Base-by-base conservation (phyloP, 1,140 invertebrate species). In the Dendroctonus valens region DNA sequence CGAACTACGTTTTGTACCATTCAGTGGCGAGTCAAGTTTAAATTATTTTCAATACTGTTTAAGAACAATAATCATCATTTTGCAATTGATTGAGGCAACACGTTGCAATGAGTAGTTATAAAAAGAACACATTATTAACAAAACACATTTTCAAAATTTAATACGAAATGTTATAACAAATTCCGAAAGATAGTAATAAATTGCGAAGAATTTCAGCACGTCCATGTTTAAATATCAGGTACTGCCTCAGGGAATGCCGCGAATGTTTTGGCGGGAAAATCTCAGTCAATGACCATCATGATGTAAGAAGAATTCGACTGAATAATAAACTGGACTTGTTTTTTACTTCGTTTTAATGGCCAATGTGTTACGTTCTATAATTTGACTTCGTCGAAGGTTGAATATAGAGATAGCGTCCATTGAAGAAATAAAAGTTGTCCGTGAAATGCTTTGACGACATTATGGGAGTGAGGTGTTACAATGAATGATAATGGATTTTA, bases 241-340 rank as follows among this genome's bases (percentile, higher is more conserved):
- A 67, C 58, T 44, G 65, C 65, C 65, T 67, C 15, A 67, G 65
- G 65, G 50, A 67, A 67, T 67, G 65, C 58, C 51, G 57, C 41
- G 46, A 37, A 50, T 65, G 50, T 67, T 67, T 67, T 67, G 65
- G 65, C 65, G 65, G 65, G 65, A 67, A 67, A 67, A 67, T 67
- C 65, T 67, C 57, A 60, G 57, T 67, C 65, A 67, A 67, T 67
- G 65, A 60, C 65, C 65, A 60, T 60, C 57, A 60, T 67, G 65
- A 67, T 67, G 65, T 67, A 67, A 67, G 65, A 67, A 67, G 57
- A 67, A 67, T 67, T 67, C 65, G 58, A 7, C 52, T 44, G 65
- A 67, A 67, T 67, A 60, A 60, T 67, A 67, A 67, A 67, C 14
- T 67, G 58, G 57, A 48, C 49, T 60, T 65, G 54, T 54, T 67